phyloP scores from a whole-genome alignment of 2,113 vertebrate genomes.

The Anoura caudifer region DNA sequence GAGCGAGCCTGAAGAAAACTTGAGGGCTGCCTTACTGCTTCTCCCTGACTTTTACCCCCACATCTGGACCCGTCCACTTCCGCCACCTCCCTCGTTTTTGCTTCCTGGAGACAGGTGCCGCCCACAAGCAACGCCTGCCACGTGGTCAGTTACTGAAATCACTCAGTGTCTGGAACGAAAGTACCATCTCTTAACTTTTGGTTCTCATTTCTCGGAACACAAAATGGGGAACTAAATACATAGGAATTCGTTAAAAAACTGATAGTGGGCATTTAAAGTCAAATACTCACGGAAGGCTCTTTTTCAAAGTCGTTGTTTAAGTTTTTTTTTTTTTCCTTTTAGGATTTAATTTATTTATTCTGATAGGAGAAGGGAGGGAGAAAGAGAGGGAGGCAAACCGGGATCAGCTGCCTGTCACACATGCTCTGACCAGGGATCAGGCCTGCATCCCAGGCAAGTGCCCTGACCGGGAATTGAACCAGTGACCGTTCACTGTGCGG shows the following conservation, averaged over 20 bases:
- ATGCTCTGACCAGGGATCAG: too few relatives aligned
- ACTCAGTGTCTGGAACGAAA: constrained; percentile 12
- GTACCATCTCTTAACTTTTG: constrained; percentile 13
- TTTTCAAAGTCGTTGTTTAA: constrained; percentile 19
- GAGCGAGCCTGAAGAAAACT: background rate
- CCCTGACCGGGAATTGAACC: too few relatives aligned
- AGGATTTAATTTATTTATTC: too few relatives aligned
- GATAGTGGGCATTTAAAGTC: background rate
- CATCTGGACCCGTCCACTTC: background rate
- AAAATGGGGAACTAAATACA: background rate
- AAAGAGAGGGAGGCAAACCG: too few relatives aligned
- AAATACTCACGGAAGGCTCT: background rate
- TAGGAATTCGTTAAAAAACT: constrained; percentile 21
- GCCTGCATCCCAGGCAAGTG: too few relatives aligned
- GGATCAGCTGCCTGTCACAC: too few relatives aligned
- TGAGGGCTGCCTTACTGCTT: background rate
- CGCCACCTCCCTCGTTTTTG: constrained; percentile 2
- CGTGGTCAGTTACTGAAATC: background rate
- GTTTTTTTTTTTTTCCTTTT: too few relatives aligned
- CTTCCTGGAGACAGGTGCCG: background rate
- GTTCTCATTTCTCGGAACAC: constrained; percentile 23
- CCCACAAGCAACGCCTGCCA: background rate
- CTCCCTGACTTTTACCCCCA: background rate
- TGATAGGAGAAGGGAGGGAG: too few relatives aligned
- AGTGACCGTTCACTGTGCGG: too few relatives aligned